Base-by-base conservation (phyloP, 2,888 invertebrate genomes). In the Parnassius orleans region DNA sequence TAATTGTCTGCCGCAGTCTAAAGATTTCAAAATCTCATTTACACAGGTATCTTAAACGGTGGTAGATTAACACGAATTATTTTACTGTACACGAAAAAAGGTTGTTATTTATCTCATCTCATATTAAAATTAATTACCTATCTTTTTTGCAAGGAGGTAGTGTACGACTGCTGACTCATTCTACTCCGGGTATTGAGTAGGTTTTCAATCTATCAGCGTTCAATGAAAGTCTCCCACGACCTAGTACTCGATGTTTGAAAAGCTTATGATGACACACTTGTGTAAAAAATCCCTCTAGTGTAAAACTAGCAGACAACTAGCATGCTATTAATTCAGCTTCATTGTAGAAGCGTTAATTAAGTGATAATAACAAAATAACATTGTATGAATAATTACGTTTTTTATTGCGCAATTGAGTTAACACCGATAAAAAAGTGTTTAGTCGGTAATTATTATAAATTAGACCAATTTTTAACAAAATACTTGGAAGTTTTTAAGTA, bases 191-290 rank as follows among this genome's bases (percentile, higher is more conserved):
- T 51, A 60, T 46, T 19, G 50, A 51, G 12, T 53, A 53, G 12
- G 53, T 56, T 55, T 61, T 61, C 15, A 43, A 50, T 60, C 54
- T 50, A 19, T 60, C 53, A 46, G 47, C 3, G 15, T 33, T 15
- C 42, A 47, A 57, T 24, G 52, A 52, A 56, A 56, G 19, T 43
- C 53, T 62, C 43, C 33, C 53, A 58, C 54, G 58, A 10, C 54
- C 58, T 51, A 58, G 54, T 44, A 50, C 12, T 10, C 47, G 47
- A 14, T 14, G 47, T 46, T 41, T 43, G 44, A 51, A 55, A 53
- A 53, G 53, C 50, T 41, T 19, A n/a, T 52, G 57, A n/a, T 52
- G 57, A 57, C 63, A 57, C 48, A 53, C 48, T 58, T 55, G 11
- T 33, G 46, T 42, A 46, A 24, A 33, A n/a, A n/a, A n/a, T n/a